Conservation (phyloP, 1,140 invertebrate species). For the Cryptotermes secundus region DNA sequence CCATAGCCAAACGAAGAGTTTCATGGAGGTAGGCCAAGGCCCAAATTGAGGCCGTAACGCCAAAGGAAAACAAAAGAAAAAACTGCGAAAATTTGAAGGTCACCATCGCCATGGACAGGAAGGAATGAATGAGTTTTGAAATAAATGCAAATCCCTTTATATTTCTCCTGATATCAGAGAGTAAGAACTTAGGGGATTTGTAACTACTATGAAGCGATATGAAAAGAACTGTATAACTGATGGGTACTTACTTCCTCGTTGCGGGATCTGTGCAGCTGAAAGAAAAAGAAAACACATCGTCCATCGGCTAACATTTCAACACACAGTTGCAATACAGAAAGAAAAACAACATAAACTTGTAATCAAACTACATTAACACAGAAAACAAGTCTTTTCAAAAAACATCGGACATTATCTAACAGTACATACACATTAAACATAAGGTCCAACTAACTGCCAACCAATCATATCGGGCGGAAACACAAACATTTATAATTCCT, state of each 20-base stretch:
- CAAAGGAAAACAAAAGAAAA: too few species aligned
- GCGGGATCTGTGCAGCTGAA: conserved; percentile 85
- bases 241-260: conserved; percentile 78
- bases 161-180: neutral
- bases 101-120: neutral
- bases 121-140: neutral
- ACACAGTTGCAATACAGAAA: conserved; percentile 29
- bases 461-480: neutral
- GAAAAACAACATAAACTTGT: neutral
- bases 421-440: conserved; percentile 26
- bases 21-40: too few species aligned
- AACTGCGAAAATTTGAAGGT: neutral
- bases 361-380: conserved; percentile 11
- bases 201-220: neutral
- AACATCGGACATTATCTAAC: neutral
- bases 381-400: conserved; percentile 34
- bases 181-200: too few species aligned
- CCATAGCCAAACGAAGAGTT: too few species aligned
- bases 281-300: conserved; percentile 59
- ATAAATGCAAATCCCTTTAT: neutral
- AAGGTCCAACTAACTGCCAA: neutral
- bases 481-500: neutral
- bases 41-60: too few species aligned
- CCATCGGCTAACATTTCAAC: conserved; percentile 47
- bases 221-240: neutral